Percentiles rank a stretch among this genome's conserved stretches.
Conservation (phyloP, 2,797 vertebrate genomes). For the Rhinoraja longicauda region DNA sequence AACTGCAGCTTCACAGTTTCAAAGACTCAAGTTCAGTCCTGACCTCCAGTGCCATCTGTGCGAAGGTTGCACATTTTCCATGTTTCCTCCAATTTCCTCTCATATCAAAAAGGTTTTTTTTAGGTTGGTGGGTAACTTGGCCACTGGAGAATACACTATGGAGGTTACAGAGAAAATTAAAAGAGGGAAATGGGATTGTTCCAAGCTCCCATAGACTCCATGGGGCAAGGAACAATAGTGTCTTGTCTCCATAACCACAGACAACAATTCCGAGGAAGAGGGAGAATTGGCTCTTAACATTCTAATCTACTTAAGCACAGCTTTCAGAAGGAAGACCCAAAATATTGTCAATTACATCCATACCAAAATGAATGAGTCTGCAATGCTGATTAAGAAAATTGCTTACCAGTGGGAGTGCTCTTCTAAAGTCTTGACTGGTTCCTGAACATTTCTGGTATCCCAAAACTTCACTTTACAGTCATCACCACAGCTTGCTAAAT, state of each 20-base stretch:
- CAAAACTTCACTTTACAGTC: conserved; percentile 99
- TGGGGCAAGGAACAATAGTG: too few relatives aligned
- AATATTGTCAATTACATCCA: not conserved
- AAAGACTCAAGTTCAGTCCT: too few relatives aligned
- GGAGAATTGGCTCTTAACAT: not conserved
- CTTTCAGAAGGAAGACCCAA: not conserved
- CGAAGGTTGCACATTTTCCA: too few relatives aligned
- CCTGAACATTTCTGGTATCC: conserved; percentile 81
- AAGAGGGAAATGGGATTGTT: too few relatives aligned
- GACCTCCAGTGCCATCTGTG: too few relatives aligned
- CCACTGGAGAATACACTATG: too few relatives aligned
- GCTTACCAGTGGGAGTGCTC: conserved; percentile 92
- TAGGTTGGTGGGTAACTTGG: too few relatives aligned
- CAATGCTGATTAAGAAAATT: not conserved
- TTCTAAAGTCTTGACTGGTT: conserved; percentile 86
- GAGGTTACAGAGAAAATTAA: too few relatives aligned
- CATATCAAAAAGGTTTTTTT: too few relatives aligned
- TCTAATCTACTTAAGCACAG: not conserved
- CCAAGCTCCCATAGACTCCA: too few relatives aligned
- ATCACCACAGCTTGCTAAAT: conserved; percentile 91
- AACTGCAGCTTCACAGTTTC: too few relatives aligned
- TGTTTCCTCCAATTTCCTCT: too few relatives aligned
- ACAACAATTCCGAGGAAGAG: not conserved
- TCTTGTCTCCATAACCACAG: not conserved
- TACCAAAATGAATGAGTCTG: not conserved